These are phyloP conservation scores for Aleiodes leptofemur DNA, from an alignment of 2,888 invertebrate genomes.

Conservation along the genomic window DNA sequence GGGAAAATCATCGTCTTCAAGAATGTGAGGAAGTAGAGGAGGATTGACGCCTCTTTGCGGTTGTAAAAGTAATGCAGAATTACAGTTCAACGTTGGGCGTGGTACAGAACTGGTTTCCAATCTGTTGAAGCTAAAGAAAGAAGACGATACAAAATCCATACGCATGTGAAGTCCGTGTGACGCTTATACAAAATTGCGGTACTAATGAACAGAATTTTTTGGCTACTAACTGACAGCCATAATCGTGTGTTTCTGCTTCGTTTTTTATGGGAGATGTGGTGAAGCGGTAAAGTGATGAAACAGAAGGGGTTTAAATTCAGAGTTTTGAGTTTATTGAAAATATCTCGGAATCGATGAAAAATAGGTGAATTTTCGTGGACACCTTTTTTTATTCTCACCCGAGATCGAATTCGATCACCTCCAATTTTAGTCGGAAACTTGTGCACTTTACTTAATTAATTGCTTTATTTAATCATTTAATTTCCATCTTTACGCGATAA, in stretches of 20 bases:
- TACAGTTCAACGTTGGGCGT: conserved; percentile 25
- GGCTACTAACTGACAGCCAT: conserved; percentile 13
- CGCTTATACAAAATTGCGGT: conserved; percentile 36
- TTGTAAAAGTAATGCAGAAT: conserved; percentile 28
- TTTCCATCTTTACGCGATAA: too few relatives aligned
- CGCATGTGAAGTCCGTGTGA: conserved; percentile 41
- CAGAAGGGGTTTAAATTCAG: too few relatives aligned
- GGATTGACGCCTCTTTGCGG: conserved; percentile 29
- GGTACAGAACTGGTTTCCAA: conserved; percentile 63
- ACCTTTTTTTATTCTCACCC: too few relatives aligned
- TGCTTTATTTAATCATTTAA: too few relatives aligned
- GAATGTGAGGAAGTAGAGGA: conserved; percentile 24
- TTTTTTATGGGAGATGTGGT: too few relatives aligned
- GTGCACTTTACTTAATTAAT: too few relatives aligned
- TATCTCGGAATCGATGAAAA: too few relatives aligned
- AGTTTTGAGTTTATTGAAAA: too few relatives aligned
- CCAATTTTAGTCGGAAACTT: too few relatives aligned
- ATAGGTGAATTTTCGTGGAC: too few relatives aligned
- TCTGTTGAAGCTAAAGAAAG: conserved; percentile 52
- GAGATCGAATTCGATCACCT: too few relatives aligned
- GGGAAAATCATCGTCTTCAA: background rate
- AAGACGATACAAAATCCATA: conserved; percentile 44
- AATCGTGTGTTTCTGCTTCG: background rate
- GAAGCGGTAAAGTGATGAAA: too few relatives aligned
- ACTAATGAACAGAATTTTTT: conserved; percentile 36